Evolutionary conservation across 2,888 invertebrate genomes (phyloP).

Genomic region (Macrophya alboannulata): DNA sequence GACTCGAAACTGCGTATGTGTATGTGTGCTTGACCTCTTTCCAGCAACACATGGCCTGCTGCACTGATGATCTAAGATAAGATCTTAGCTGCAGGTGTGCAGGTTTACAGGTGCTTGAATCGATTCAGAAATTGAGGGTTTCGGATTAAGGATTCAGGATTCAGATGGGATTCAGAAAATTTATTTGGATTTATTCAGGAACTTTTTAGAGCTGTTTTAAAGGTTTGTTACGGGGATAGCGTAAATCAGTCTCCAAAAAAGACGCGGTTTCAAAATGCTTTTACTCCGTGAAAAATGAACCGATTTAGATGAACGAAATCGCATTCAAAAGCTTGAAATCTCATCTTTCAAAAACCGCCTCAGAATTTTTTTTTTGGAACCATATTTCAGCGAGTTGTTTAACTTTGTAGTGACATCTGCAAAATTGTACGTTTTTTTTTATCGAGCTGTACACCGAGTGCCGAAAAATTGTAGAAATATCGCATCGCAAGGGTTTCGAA

Average conservation of each 20-base stretch:
- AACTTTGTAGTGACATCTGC: neutral
- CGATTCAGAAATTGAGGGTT: neutral
- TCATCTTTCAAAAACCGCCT: neutral
- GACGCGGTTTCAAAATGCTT: neutral
- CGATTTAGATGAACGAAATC: neutral
- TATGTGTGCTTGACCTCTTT: constrained; percentile 46
- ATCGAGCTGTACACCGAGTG: neutral
- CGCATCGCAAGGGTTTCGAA: neutral
- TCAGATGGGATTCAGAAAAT: neutral
- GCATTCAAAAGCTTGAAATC: neutral
- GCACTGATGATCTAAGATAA: constrained; percentile 30
- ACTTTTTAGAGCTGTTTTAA: neutral
- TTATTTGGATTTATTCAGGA: neutral
- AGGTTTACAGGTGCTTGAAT: neutral
- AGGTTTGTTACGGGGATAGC: neutral
- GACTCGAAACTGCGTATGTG: constrained; percentile 5
- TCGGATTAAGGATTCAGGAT: neutral
- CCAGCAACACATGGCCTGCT: constrained; percentile 3
- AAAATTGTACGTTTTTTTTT: neutral
- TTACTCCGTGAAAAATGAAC: neutral
- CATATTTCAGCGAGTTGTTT: neutral
- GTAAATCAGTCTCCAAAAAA: neutral
- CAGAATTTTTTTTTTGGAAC: neutral
- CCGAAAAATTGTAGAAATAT: neutral
- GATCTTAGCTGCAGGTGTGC: constrained; percentile 34